phyloP scores from a whole-genome alignment of 2,113 vertebrate genomes.

The Pelusios castaneus region DNA sequence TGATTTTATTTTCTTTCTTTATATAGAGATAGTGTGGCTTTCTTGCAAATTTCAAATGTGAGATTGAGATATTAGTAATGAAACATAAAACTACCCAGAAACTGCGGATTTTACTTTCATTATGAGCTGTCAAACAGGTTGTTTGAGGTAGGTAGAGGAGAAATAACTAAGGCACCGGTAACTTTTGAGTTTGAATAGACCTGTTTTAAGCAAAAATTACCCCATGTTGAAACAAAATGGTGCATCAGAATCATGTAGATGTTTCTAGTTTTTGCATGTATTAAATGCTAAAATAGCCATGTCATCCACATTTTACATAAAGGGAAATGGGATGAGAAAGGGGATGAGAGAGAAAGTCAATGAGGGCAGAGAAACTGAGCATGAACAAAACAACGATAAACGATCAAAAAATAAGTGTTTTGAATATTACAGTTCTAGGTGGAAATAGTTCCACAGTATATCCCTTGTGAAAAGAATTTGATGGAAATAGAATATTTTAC shows the following conservation, averaged over 20 bases:
- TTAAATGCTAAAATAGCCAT: background rate
- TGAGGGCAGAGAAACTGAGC: background rate
- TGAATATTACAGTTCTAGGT: background rate
- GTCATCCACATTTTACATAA: background rate
- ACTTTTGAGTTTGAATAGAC: background rate
- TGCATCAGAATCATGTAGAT: background rate
- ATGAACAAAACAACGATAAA: background rate
- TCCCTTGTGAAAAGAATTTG: background rate
- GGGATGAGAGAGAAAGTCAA: background rate
- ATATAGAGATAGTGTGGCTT: slow-evolving; percentile 22
- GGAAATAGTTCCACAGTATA: background rate
- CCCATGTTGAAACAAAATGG: background rate
- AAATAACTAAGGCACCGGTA: background rate
- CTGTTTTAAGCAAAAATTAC: background rate
- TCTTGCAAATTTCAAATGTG: background rate
- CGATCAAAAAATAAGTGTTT: background rate
- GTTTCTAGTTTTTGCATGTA: background rate
- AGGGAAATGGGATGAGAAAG: background rate
- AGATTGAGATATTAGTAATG: slow-evolving; percentile 7
- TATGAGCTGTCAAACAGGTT: background rate
- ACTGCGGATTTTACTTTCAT: background rate
- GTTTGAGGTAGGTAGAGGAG: background rate
- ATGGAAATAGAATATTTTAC: background rate
- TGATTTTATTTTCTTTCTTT: background rate
- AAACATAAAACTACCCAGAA: slow-evolving; percentile 1